Conservation (phyloP, 2,113 vertebrate species). For the Lepisosteus osseus region DNA sequence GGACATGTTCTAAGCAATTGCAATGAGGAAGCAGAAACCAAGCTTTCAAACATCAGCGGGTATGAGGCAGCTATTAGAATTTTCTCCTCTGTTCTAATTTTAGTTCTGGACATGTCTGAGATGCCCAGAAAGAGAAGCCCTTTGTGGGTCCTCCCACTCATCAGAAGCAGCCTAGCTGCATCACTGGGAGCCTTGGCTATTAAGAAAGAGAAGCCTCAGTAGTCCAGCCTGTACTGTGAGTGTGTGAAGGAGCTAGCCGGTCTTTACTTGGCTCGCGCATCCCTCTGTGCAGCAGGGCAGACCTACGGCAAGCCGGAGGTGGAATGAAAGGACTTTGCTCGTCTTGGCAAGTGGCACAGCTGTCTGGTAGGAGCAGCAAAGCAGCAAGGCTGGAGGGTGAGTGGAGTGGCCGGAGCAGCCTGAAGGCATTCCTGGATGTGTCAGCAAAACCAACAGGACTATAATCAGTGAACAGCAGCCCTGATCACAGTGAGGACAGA, state of each 20-base stretch:
- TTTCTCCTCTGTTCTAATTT: not conserved
- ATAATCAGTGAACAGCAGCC: too few relatives aligned
- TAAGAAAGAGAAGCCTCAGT: not conserved
- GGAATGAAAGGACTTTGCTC: not conserved
- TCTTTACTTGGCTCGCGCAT: not conserved
- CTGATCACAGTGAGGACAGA: too few relatives aligned
- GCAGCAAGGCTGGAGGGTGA: not conserved
- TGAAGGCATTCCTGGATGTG: not conserved
- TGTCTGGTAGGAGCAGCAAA: not conserved
- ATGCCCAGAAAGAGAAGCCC: not conserved
- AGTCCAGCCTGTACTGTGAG: not conserved
- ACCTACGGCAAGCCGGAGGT: too few relatives aligned
- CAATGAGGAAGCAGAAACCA: too few relatives aligned
- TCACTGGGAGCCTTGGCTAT: too few relatives aligned
- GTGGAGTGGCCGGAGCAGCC: not conserved
- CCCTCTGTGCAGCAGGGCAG: not conserved
- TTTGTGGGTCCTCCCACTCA: slow-evolving; percentile 3
- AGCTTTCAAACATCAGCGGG: too few relatives aligned
- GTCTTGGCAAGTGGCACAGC: not conserved
- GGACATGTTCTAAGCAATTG: too few relatives aligned
- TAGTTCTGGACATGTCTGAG: not conserved
- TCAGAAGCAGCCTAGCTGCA: not conserved
- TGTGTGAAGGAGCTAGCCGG: not conserved
- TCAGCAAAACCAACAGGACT: too few relatives aligned
- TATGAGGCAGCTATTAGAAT: not conserved